Percentiles rank a stretch among this genome's conserved stretches.
phyloP scores from a whole-genome alignment of 2,113 vertebrate species.

The Cyprinodon brontotheroides region DNA sequence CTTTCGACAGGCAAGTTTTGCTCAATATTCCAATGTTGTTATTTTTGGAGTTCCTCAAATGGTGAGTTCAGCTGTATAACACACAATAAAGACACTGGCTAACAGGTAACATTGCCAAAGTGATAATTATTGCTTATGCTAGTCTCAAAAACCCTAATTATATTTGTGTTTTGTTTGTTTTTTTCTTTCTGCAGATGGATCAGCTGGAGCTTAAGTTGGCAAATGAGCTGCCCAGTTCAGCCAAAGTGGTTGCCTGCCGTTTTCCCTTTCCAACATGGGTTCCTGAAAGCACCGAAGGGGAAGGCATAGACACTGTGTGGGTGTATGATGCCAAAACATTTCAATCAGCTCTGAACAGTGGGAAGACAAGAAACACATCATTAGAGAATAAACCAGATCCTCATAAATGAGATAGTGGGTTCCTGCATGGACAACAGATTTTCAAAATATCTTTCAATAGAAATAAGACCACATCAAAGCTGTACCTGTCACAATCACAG shows the following conservation, averaged over 20 bases:
- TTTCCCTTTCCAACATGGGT: constrained; percentile 95
- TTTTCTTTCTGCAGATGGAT: constrained; percentile 84
- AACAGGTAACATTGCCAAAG: background rate
- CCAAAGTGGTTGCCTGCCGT: constrained; percentile 91
- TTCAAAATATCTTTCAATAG: no score
- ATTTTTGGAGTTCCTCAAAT: constrained; percentile 97
- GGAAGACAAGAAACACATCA: background rate
- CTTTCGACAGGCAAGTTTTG: constrained; percentile 86
- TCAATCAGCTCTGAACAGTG: constrained; percentile 38
- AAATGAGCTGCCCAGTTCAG: constrained; percentile 80
- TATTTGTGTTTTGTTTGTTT: background rate
- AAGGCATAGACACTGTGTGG: constrained; percentile 93
- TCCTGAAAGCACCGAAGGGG: constrained; percentile 82
- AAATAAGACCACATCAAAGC: background rate
- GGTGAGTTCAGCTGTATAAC: constrained; percentile 80
- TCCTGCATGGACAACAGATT: background rate
- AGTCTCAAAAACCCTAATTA: background rate
- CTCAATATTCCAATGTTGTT: constrained; percentile 87
- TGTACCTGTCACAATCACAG: background rate
- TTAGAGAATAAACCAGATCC: constrained; percentile 5
- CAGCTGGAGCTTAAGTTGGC: constrained; percentile 88
- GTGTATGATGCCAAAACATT: constrained; percentile 82
- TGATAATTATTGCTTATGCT: background rate
- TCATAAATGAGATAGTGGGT: background rate
- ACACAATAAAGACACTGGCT: background rate